These are phyloP conservation scores for Yoshiicerus persimilis DNA, from an alignment of 1,140 invertebrate species.

Conservation along the genomic window DNA sequence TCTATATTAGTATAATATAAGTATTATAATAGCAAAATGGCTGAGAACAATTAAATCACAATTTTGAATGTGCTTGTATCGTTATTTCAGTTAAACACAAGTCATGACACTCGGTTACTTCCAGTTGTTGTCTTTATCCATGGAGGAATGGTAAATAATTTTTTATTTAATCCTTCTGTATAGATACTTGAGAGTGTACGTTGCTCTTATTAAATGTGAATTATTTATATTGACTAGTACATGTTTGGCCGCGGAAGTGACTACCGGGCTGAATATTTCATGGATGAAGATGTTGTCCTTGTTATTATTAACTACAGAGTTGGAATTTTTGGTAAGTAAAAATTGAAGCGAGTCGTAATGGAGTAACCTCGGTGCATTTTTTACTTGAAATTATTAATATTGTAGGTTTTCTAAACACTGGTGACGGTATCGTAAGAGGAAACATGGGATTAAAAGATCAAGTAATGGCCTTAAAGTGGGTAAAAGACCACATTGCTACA, in stretches of 20 bases:
- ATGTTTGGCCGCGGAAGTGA: constrained; percentile 31
- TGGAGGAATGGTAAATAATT: not conserved
- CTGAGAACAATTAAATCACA: too few relatives aligned
- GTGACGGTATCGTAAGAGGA: constrained; percentile 28
- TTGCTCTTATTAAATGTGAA: too few relatives aligned
- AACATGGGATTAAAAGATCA: constrained; percentile 60
- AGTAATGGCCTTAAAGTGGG: constrained; percentile 62
- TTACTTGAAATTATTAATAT: not conserved
- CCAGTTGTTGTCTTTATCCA: constrained; percentile 29
- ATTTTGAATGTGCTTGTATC: not conserved
- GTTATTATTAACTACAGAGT: constrained; percentile 27
- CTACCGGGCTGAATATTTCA: constrained; percentile 19
- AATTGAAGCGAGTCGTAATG: not conserved
- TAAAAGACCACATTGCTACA: constrained; percentile 61
- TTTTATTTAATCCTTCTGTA: not conserved
- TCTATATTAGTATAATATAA: too few relatives aligned
- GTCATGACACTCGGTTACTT: constrained; percentile 7
- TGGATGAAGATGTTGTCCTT: constrained; percentile 25
- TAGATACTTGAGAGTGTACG: not conserved
- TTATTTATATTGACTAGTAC: not conserved
- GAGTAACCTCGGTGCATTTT: too few relatives aligned
- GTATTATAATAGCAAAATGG: too few relatives aligned
- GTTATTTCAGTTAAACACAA: constrained; percentile 19
- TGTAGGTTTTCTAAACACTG: constrained; percentile 32
- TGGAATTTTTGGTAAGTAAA: not conserved